Evolutionary conservation across 1,140 invertebrate genomes (phyloP).

Genomic region (Lordiphosa collinella): DNA sequence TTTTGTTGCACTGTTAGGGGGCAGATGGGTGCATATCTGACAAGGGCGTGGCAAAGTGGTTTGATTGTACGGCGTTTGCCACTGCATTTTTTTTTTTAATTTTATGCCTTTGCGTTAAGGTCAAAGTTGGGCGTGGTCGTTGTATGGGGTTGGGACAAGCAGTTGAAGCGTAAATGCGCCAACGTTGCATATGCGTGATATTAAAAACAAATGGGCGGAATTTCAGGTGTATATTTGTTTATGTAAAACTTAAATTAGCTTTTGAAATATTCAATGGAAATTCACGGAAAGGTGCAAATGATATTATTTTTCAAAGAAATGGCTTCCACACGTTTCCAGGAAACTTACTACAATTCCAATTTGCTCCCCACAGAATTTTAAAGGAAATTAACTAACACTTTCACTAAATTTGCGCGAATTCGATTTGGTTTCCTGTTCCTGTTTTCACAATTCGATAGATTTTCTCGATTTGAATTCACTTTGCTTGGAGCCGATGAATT

Average conservation of each 20-base stretch:
- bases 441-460: too few species aligned
- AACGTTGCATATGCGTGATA: conserved; percentile 11
- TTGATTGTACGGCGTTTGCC: neutral
- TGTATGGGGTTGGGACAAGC: too few species aligned
- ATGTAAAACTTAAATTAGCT: neutral
- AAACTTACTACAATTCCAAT: too few species aligned
- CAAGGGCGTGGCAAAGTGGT: neutral
- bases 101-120: conserved; percentile 13
- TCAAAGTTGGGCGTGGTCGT: conserved; percentile 2
- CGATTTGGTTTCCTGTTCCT: too few species aligned
- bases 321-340: too few species aligned
- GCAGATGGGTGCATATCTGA: neutral
- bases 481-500: too few species aligned
- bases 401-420: too few species aligned
- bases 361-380: too few species aligned
- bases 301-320: too few species aligned
- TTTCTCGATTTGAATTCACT: too few species aligned
- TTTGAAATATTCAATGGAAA: conserved; percentile 7
- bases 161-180: conserved; percentile 2
- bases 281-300: too few species aligned
- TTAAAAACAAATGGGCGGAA: conserved; percentile 2
- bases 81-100: conserved; percentile 7
- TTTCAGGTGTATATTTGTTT: neutral
- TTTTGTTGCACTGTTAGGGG: neutral
- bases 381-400: too few species aligned